Base-by-base conservation (phyloP, 1,140 invertebrate species). In the Drosophila orosa region DNA sequence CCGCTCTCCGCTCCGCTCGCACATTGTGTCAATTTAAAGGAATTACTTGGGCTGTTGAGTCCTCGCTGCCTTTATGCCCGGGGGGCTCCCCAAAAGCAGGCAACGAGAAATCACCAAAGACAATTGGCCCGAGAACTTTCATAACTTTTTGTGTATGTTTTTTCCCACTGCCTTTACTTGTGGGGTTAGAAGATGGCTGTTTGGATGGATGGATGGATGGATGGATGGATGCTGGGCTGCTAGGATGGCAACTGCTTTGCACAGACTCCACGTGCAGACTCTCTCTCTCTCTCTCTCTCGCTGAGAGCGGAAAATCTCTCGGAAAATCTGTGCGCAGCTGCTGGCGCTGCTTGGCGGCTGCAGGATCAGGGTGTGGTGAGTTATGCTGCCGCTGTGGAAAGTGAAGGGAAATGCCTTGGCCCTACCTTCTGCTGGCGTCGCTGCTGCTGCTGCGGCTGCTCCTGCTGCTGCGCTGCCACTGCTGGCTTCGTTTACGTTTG, bases 351-450 rank as follows among this genome's bases (percentile, higher is more conserved):
- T 29, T 63, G 67, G 52, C 80, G 67, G 52, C 80, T 84, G 83
- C 84, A 91, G 83, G 80, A 87, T 91, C 80, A 91, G 90, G 90
- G 90, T 91, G 90, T 91, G 90, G 86, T 91, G 90, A 91, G 81
- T 91, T 78, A 81, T 75, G 82, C 80, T 83, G 65, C 42, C 52
- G 48, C 78, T 83, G 79, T 87, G 74, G 57, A 72, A 83, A 89
- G 31, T 54, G 19, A 89, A 58, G 52, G n/a, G 73, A 68, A 86
- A 77, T 67, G 54, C 56, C 52, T 78, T 74, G 44, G 84, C 82
- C 82, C 74, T 85, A 85, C 82, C 82, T 86, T 81, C 74, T 83
- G 84, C 57, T 73, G 56, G 74, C 79, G 63, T 84, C 80, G 63
- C 81, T 83, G 79, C 33, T 48, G 54, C 54, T 78, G 55, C 55